These are phyloP conservation scores for Gymnothorax javanicus DNA, from an alignment of 2,797 vertebrate genomes.

Conservation along the genomic window DNA sequence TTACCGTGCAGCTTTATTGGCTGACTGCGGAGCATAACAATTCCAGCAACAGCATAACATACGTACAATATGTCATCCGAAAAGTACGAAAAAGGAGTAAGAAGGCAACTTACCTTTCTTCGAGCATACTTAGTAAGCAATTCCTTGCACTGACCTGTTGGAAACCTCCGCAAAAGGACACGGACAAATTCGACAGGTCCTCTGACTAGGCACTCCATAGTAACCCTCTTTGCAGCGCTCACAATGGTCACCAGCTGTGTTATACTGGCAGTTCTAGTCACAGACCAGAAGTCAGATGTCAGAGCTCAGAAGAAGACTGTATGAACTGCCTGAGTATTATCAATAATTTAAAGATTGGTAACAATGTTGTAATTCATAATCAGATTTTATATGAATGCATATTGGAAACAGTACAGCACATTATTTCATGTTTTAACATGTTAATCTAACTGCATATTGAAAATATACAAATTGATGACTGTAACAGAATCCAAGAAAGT, in stretches of 20 bases:
- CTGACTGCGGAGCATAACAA: neutral
- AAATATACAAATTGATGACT: too few relatives aligned
- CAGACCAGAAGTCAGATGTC: conserved; percentile 34
- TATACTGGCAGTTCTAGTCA: conserved; percentile 77
- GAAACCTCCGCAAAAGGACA: conserved; percentile 73
- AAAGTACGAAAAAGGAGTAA: neutral
- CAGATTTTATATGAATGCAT: neutral
- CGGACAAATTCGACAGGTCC: conserved; percentile 75
- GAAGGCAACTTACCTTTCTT: neutral
- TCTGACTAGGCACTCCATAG: conserved; percentile 72
- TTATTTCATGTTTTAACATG: too few relatives aligned
- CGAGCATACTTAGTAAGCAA: neutral
- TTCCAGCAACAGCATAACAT: neutral
- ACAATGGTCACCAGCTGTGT: conserved; percentile 78
- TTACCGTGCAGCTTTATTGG: neutral
- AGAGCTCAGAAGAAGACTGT: conserved; percentile 21
- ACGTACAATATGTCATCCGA: neutral
- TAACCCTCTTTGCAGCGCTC: conserved; percentile 81
- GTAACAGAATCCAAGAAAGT: too few relatives aligned
- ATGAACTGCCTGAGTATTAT: neutral
- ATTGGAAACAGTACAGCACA: neutral
- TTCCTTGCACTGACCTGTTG: conserved; percentile 73
- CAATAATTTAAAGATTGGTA: neutral
- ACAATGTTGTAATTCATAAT: neutral
- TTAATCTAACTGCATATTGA: too few relatives aligned